Evolutionary conservation across 2,113 vertebrate genomes (phyloP), one percentile per base, ranked within the genome.

Genomic region (Pterocles orientalis): DNA sequence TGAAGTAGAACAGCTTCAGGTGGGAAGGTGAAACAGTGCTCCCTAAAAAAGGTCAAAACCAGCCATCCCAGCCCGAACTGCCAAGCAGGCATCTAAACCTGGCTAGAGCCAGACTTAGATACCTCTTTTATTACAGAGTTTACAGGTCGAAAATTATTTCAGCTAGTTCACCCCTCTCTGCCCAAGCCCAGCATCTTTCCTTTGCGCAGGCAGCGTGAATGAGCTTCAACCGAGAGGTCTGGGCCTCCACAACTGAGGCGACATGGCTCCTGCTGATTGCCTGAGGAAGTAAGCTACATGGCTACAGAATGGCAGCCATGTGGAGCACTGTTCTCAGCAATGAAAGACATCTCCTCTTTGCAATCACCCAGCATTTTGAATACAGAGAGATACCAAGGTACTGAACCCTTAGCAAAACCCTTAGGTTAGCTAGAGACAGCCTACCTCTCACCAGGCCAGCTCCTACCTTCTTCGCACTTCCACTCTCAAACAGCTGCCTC

Each of bases 161-260:
- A 39, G 31, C 39, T n/a, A 10, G 39, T 53, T 60, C 12, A n/a
- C 4, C 29, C 14, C 12, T 62, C 0, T 0, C 31, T 72, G n/a
- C 23, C 19, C 45, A 53, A 69, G 21, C 15, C 39, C 1, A 0
- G 12, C 7, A 10, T 26, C 50, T 14, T 48, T 69, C 45, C 69
- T 85, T 81, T 34, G 39, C 19, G 18, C 16, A 4, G 18, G n/a
- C 12, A 4, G 7, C 3, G 8, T 26, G 33, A 41, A 7, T 21
- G 51, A 50, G 31, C 65, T 94, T 64, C 57, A 29, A 43, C 18
- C 1, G 0, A 36, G 43, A 77, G 9, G 9, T 33, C 47, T n/a
- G 36, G 24, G 54, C 10, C 26, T 41, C 36, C 1, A 1, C 14
- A 24, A 3, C 4, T 1, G 10, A 17, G 18, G 11, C 3, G 4